Conservation (phyloP, 2,888 invertebrate genomes). For the Stenoptilia bipunctidactyla region DNA sequence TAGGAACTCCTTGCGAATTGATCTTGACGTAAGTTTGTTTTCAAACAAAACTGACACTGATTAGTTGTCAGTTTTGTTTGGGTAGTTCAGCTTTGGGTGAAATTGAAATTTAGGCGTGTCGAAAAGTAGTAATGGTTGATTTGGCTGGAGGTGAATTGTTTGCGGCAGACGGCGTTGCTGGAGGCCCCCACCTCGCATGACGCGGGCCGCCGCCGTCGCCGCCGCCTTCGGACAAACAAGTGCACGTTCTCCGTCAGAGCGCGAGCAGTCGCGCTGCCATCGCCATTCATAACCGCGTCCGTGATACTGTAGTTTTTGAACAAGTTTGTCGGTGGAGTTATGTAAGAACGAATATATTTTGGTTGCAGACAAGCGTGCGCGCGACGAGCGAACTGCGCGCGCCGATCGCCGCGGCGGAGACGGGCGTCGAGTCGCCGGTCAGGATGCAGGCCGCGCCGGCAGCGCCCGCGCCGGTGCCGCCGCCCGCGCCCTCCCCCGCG, state of each 20-base stretch:
- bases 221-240: conserved; percentile 41
- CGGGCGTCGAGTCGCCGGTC: conserved; percentile 57
- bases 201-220: conserved; percentile 15
- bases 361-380: conserved; percentile 54
- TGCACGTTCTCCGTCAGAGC: conserved; percentile 32
- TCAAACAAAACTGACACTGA: background rate
- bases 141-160: too few species aligned
- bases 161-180: conserved; percentile 34
- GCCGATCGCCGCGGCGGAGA: conserved; percentile 69
- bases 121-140: background rate
- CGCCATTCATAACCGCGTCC: conserved; percentile 20
- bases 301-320: conserved; percentile 17
- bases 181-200: conserved; percentile 44
- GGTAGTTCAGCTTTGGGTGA: background rate
- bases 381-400: conserved; percentile 54
- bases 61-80: background rate
- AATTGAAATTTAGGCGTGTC: background rate
- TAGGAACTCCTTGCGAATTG: too few species aligned
- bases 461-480: conserved; percentile 46
- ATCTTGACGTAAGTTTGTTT: background rate
- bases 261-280: conserved; percentile 31
- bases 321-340: background rate
- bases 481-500: conserved; percentile 47
- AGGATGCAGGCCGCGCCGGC: conserved; percentile 65
- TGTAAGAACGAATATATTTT: conserved; percentile 16